Conservation (phyloP, 2,113 vertebrate species). For the Poecile atricapillus region DNA sequence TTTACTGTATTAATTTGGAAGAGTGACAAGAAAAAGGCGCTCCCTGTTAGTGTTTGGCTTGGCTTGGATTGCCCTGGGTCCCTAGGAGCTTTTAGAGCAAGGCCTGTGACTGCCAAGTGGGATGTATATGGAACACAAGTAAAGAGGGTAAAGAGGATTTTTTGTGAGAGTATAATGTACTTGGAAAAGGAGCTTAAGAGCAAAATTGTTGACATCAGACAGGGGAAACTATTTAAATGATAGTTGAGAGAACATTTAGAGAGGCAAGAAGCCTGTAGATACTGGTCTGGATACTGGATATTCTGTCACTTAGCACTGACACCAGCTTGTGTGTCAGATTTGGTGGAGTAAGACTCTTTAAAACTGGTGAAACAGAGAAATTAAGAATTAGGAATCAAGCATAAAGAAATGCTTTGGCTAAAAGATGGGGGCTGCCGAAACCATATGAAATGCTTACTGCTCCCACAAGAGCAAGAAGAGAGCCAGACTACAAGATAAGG, state of each 20-base stretch:
- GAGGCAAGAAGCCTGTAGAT: no score
- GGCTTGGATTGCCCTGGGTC: not conserved
- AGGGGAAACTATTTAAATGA: not conserved
- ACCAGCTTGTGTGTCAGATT: not conserved
- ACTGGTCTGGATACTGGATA: not conserved
- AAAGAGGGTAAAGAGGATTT: not conserved
- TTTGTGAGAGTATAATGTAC: accelerated
- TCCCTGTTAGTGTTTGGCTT: accelerated
- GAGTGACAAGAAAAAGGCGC: accelerated
- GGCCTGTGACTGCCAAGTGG: not conserved
- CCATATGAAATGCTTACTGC: no score
- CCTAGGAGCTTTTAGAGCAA: not conserved
- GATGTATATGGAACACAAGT: not conserved
- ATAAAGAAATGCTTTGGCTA: no score
- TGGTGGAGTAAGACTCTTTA: not conserved
- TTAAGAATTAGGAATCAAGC: no score
- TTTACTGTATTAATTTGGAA: not conserved
- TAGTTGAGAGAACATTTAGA: not conserved
- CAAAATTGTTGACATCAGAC: not conserved
- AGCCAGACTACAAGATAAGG: no score
- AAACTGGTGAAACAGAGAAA: no score
- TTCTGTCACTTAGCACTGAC: not conserved
- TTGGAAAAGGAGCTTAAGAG: not conserved
- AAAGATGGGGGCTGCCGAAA: no score
- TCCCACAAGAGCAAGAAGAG: no score